These are phyloP conservation scores for Brachycybe producta DNA, from an alignment of 2,888 invertebrate genomes.

Conservation along the genomic window DNA sequence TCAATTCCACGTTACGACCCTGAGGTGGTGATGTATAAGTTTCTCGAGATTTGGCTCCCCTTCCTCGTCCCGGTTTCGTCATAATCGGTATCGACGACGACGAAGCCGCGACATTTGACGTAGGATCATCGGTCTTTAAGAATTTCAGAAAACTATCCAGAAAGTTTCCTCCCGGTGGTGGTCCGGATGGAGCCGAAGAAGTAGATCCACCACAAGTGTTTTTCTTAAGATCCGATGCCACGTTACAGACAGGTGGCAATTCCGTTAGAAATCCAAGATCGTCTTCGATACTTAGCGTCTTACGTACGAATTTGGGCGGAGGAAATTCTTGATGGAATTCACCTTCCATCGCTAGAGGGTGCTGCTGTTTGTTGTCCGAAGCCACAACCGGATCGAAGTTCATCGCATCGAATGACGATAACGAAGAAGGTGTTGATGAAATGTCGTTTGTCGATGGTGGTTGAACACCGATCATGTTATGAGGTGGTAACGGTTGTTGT, in stretches of 20 bases:
- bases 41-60: constrained; percentile 7
- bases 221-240: constrained; percentile 5
- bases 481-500: too few relatives aligned
- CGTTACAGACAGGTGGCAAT: constrained; percentile 18
- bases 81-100: neutral
- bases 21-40: constrained; percentile 12
- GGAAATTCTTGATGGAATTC: constrained; percentile 10
- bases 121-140: constrained; percentile 12
- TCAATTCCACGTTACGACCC: constrained; percentile 13
- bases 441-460: too few relatives aligned
- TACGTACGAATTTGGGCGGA: constrained; percentile 9
- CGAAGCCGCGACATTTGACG: neutral
- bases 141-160: constrained; percentile 19
- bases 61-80: neutral
- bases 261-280: constrained; percentile 20
- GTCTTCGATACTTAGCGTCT: constrained; percentile 17
- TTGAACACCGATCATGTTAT: too few relatives aligned
- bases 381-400: constrained; percentile 14
- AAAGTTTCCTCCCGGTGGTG: constrained; percentile 2
- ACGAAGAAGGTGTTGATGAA: constrained; percentile 11
- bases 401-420: constrained; percentile 8
- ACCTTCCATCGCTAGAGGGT: neutral
- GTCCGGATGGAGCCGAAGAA: neutral
- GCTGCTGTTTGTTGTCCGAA: constrained; percentile 7
- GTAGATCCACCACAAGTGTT: neutral